Base-by-base conservation (phyloP, 64 coral and sea anemone genomes). In the Montipora sp. region DNA sequence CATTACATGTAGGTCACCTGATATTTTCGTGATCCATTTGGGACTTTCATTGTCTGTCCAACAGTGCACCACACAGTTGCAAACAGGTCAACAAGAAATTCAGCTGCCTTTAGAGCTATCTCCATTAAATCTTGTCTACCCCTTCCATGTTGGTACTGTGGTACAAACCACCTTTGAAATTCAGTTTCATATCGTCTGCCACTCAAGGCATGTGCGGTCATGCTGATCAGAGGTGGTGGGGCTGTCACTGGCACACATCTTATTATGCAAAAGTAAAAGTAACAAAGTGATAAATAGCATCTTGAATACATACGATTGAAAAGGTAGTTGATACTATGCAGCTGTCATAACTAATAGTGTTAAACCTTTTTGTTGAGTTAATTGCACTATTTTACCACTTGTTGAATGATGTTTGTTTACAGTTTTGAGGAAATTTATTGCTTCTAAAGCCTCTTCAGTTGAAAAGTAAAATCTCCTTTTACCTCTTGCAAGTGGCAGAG, bases 141-240 rank as follows among this genome's bases (percentile, higher is more conserved):
- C 16, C 16, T 47, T 45, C 90, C 90, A 36, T 58, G 21, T 67
- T 18, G 24, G 60, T 91, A 91, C 8, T 80, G 20, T 75, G 80
- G 80, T 16, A 91, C 49, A 82, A 91, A 91, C 80, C 90, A 81
- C 27, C 51, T 8, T 36, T 51, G 3, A 69, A 90, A 90, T 10
- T 90, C 63, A 43, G 15, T 8, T 10, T 53, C 23, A 72, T 71
- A 90, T 21, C 60, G n/a, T 89, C 88, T 89, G 4, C 88, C 88
- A 91, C 78, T 83, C 18, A 91, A 43, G 23, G 90, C 90, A 83
- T 91, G 90, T n/a, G 80, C 90, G 12, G 45, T 75, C 22, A 51
- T 51, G 23, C 45, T 57, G 19, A 89, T 89, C 24, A 75, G 21
- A 21, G 58, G 23, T 65, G 87, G 75, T 58, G 45, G 87, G 27